Percentiles rank a stretch among this genome's conserved stretches.
These are phyloP conservation scores for Nephotettix cincticeps DNA, from an alignment of 1,140 invertebrate genomes.

Conservation along the genomic window DNA sequence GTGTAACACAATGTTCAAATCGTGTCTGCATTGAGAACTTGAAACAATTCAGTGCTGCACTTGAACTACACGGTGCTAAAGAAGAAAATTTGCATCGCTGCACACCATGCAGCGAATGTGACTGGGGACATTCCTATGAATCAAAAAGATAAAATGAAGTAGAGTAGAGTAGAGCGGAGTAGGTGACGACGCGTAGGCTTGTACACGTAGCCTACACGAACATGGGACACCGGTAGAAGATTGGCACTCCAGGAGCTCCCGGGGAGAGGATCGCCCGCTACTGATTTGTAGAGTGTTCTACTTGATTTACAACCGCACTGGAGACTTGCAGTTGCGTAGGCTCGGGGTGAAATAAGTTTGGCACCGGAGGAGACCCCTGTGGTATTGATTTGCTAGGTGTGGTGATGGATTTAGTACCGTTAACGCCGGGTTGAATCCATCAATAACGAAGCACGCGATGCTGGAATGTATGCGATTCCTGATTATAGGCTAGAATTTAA, in stretches of 20 bases:
- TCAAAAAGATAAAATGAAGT: slow-evolving; percentile 10
- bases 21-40: too few species aligned
- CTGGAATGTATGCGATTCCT: background rate
- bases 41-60: background rate
- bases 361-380: slow-evolving; percentile 7
- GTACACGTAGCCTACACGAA: too few species aligned
- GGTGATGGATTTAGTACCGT: slow-evolving; percentile 19
- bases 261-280: background rate
- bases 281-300: slow-evolving; percentile 7
- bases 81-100: background rate
- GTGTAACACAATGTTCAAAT: too few species aligned
- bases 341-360: slow-evolving; percentile 18
- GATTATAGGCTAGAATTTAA: slow-evolving; percentile 1
- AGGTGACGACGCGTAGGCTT: slow-evolving; percentile 16
- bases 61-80: background rate
- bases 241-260: background rate
- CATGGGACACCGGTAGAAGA: background rate
- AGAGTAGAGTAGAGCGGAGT: too few species aligned
- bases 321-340: slow-evolving; percentile 9
- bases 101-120: background rate
- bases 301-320: background rate
- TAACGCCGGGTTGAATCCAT: background rate
- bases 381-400: slow-evolving; percentile 23
- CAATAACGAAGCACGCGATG: slow-evolving; percentile 2
- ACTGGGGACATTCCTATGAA: background rate